phyloP scores from a whole-genome alignment of 2,888 invertebrate genomes.

The Ceramica pisi region DNA sequence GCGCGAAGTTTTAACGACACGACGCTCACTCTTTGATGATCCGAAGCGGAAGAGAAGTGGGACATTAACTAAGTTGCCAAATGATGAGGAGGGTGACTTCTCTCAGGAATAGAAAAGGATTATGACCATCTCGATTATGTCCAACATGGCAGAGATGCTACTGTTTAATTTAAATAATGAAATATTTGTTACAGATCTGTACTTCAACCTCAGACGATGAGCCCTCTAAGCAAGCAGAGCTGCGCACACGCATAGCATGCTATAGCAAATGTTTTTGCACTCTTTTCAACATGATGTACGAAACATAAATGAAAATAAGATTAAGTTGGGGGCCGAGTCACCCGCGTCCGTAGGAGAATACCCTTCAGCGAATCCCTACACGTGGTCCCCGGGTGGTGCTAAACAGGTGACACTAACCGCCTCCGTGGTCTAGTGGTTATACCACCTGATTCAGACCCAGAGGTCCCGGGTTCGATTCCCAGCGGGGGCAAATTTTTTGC shows the following conservation, averaged over 20 bases:
- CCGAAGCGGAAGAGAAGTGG: conserved; percentile 21
- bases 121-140: not conserved
- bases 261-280: not conserved
- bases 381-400: too few species aligned
- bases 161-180: not conserved
- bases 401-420: too few species aligned
- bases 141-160: not conserved
- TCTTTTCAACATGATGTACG: not conserved
- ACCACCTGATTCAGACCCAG: too few species aligned
- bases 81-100: not conserved
- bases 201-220: not conserved
- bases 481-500: too few species aligned
- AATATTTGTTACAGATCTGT: not conserved
- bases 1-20: conserved; percentile 47
- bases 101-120: not conserved
- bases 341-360: too few species aligned
- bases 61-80: conserved; percentile 12
- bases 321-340: too few species aligned
- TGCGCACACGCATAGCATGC: not conserved
- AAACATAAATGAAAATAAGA: conserved; percentile 22
- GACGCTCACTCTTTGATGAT: conserved; percentile 20
- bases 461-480: too few species aligned
- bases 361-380: too few species aligned
- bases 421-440: too few species aligned
- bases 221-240: not conserved